A percentile compares a stretch with the other conserved stretches of the same genome.
phyloP scores from a whole-genome alignment of 2,888 invertebrate species.

The Parascotia fuliginaria region DNA sequence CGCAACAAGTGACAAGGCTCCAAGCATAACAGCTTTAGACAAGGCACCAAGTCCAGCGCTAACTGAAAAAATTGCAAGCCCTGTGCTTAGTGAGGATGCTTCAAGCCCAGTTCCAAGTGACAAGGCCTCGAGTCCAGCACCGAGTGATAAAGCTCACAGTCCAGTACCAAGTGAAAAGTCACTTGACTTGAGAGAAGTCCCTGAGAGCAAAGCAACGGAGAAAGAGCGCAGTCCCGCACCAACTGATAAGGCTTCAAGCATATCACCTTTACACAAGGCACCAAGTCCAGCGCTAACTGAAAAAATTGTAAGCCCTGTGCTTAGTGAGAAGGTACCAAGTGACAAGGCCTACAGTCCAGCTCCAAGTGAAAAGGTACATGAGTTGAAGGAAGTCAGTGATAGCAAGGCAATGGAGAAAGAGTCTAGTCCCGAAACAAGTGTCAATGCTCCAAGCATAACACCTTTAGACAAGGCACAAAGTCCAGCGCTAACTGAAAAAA shows the following conservation, averaged over 20 bases:
- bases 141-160: constrained; percentile 20
- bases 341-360: constrained; percentile 9
- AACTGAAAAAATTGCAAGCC: not conserved
- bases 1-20: not conserved
- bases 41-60: not conserved
- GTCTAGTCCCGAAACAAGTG: no score
- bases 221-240: constrained; percentile 11
- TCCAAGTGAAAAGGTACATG: constrained; percentile 11
- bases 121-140: constrained; percentile 19
- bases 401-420: no score
- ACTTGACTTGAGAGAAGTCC: not conserved
- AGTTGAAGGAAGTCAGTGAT: no score
- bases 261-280: no score
- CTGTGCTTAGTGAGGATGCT: constrained; percentile 2
- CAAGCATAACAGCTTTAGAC: no score
- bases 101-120: constrained; percentile 15
- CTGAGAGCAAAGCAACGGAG: not conserved
- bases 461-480: no score
- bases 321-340: not conserved
- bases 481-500: no score
- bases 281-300: constrained; percentile 3
- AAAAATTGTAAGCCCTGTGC: constrained; percentile 14
- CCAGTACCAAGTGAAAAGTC: no score
- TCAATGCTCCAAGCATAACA: no score
- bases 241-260: constrained; percentile 12